phyloP scores from a whole-genome alignment of 2,113 vertebrate genomes.

The Rhea pennata region DNA sequence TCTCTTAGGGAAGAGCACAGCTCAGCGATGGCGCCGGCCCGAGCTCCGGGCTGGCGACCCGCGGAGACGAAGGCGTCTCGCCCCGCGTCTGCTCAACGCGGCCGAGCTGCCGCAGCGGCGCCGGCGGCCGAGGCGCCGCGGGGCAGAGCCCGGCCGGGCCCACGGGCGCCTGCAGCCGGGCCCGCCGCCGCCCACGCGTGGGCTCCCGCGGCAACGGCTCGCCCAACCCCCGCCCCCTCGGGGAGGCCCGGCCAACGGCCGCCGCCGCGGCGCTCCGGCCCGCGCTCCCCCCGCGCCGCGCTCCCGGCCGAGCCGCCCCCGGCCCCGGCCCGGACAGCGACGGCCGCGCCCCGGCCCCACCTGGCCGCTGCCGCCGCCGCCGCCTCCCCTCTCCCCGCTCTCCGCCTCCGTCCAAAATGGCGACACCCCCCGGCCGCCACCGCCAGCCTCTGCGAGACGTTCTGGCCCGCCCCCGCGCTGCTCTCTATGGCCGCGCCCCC shows the following conservation, averaged over 20 bases:
- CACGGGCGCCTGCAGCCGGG: too few species aligned
- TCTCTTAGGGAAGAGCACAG: background rate
- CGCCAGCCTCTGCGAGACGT: conserved; percentile 3
- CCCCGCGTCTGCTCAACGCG: too few species aligned
- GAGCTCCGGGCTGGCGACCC: background rate
- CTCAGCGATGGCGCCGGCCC: too few species aligned
- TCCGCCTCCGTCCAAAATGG: conserved; percentile 29
- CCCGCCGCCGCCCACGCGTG: too few species aligned
- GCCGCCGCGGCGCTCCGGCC: too few species aligned
- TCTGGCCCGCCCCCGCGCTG: background rate
- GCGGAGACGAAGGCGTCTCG: background rate
- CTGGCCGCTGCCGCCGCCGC: background rate
- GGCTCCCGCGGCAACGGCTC: too few species aligned
- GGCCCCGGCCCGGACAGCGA: background rate
- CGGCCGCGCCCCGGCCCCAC: background rate
- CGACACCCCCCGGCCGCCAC: background rate
- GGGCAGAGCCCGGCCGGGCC: too few species aligned
- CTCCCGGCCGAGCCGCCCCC: background rate
- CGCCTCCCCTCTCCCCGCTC: background rate
- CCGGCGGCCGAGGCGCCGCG: too few species aligned
- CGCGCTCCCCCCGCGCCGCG: too few species aligned
- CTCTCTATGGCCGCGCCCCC: background rate
- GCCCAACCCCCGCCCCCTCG: too few species aligned
- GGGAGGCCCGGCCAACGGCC: too few species aligned
- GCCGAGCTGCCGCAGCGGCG: too few species aligned